Evolutionary conservation across 2,888 invertebrate genomes (phyloP), one percentile per base, ranked within the genome.

Genomic region (Cephonodes hylas): DNA sequence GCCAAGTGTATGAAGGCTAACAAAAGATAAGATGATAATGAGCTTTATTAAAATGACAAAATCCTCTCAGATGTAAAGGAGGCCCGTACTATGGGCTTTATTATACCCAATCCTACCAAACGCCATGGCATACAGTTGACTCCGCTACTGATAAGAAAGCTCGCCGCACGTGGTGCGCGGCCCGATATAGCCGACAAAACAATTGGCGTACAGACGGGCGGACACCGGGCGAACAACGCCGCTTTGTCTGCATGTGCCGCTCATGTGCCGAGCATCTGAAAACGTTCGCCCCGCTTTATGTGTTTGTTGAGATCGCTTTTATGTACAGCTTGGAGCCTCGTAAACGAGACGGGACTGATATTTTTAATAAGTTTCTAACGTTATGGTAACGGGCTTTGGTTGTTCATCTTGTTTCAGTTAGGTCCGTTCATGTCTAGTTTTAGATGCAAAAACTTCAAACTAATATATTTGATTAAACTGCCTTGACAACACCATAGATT

Each of bases 191-290:
- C 60, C 48, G 60, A 59, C 38, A 46, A 58, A 59, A 59, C 59
- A 57, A 59, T 56, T 59, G 56, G 58, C 46, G 61, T 61, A 61
- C 61, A 61, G 48, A 61, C 44, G 23, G 60, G 45, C 53, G 53
- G 53, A 53, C 53, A 53, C 53, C 53, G 31, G 53, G 27, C 45
- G n/a, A 72, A 84, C 85, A 87, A 85, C 76, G 79, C 64, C 74
- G 79, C 83, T 80, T 81, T 85, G 86, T 88, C 68, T 68, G 45
- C 77, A 76, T 80, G 75, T 81, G 80, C 75, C 76, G 73, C 69
- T 73, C 74, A 86, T 86, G 78, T 87, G 86, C 83, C 75, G 64
- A 71, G 69, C 86, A 87, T 82, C 74, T 87, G 87, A 81, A 79
- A 71, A 71, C 73, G 69, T 70, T n/a, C 65, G 66, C 59, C 60